These are phyloP conservation scores for Orthosia gracilis DNA, from an alignment of 2,888 invertebrate genomes.

Conservation along the genomic window DNA sequence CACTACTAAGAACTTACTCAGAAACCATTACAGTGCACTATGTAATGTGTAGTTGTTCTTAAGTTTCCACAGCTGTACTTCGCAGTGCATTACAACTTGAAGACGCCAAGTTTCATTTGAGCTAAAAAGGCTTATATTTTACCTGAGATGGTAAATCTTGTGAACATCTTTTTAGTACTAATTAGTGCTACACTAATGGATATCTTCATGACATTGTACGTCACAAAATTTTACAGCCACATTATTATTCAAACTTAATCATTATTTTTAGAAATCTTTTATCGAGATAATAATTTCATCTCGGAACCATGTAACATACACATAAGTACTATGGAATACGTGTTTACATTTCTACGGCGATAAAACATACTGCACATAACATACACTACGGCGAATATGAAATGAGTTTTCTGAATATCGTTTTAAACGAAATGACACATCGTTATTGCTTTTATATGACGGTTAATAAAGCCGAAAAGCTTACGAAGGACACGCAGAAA, in stretches of 20 bases:
- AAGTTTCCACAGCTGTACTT: constrained; percentile 31
- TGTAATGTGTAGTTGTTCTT: constrained; percentile 34
- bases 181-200: not conserved
- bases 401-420: constrained; percentile 27
- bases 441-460: constrained; percentile 44
- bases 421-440: constrained; percentile 47
- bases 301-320: constrained; percentile 7
- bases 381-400: no score
- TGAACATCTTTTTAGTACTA: constrained; percentile 16
- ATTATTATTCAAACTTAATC: constrained; percentile 12
- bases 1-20: constrained; percentile 14
- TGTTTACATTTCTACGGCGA: constrained; percentile 24
- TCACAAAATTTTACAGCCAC: constrained; percentile 5
- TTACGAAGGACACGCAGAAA: constrained; percentile 21
- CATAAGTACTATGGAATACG: not conserved
- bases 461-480: constrained; percentile 27
- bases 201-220: not conserved
- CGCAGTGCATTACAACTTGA: constrained; percentile 20
- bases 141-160: constrained; percentile 7
- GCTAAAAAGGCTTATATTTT: constrained; percentile 4
- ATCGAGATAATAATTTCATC: constrained; percentile 5
- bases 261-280: constrained; percentile 15
- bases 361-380: no score
- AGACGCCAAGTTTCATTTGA: constrained; percentile 20
- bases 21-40: constrained; percentile 35